Conservation (phyloP, 2,797 vertebrate genomes). For the Cuculus canorus region DNA sequence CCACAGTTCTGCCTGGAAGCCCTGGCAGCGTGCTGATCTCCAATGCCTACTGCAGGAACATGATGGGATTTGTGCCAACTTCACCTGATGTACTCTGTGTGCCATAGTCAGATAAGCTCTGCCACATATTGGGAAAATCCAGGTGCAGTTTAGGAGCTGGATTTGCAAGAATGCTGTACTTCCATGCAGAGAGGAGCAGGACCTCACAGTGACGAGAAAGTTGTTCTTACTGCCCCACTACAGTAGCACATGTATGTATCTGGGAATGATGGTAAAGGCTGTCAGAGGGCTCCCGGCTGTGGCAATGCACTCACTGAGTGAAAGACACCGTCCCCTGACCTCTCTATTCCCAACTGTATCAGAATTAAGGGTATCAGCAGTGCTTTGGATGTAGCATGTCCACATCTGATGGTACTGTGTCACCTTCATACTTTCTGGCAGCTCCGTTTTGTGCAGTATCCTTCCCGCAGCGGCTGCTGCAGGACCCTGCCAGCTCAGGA, state of each 20-base stretch:
- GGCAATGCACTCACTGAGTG: neutral
- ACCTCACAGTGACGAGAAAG: neutral
- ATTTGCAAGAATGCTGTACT: neutral
- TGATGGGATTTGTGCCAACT: neutral
- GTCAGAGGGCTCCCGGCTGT: neutral
- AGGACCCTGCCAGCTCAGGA: neutral
- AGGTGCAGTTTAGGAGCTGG: neutral
- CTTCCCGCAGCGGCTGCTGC: neutral
- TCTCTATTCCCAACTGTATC: rapidly evolving
- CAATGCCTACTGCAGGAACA: neutral
- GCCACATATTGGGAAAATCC: neutral
- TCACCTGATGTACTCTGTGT: rapidly evolving
- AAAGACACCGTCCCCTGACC: neutral
- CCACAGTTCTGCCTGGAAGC: neutral
- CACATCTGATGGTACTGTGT: neutral
- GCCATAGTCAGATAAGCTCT: neutral
- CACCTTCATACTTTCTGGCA: neutral
- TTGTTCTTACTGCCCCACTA: neutral
- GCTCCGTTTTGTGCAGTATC: neutral
- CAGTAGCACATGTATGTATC: rapidly evolving
- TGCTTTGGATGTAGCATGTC: no score
- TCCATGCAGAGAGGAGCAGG: neutral
- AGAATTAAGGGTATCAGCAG: neutral
- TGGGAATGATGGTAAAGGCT: neutral
- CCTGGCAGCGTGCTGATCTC: neutral